phyloP scores from a whole-genome alignment of 2,888 invertebrate genomes.

The Melolontha melolontha region DNA sequence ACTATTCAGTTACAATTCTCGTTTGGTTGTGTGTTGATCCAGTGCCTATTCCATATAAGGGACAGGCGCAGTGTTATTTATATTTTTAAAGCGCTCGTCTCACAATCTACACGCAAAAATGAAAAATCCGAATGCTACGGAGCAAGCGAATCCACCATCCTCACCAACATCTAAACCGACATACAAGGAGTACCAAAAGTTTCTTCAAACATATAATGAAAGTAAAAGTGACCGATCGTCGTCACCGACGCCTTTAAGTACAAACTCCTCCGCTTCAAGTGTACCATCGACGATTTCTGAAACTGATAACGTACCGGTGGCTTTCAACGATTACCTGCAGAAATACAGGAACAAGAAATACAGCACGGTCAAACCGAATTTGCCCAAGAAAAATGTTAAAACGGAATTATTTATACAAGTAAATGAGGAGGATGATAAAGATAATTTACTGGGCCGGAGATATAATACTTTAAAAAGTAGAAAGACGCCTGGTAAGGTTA shows the following conservation, averaged over 20 bases:
- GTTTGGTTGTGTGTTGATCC: conserved; percentile 6
- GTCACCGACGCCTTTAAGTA: conserved; percentile 30
- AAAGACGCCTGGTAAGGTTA: conserved; percentile 17
- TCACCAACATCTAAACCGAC: conserved; percentile 44
- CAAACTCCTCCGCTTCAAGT: conserved; percentile 38
- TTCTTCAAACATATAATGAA: conserved; percentile 56
- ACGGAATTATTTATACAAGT: conserved; percentile 59
- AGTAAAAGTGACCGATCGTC: conserved; percentile 46
- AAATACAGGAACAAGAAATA: conserved; percentile 55
- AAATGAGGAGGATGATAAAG: conserved; percentile 44
- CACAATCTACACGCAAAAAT: neutral
- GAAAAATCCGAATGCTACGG: conserved; percentile 14
- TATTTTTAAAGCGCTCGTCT: no score
- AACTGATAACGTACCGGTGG: conserved; percentile 31
- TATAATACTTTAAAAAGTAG: conserved; percentile 31
- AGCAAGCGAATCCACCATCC: neutral
- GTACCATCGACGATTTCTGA: conserved; percentile 39
- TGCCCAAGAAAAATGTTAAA: conserved; percentile 49
- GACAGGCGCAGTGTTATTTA: no score
- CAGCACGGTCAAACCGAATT: conserved; percentile 28
- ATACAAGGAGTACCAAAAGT: conserved; percentile 59
- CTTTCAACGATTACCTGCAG: conserved; percentile 58
- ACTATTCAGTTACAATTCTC: conserved; percentile 27
- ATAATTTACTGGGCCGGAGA: conserved; percentile 5
- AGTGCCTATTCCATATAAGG: conserved; percentile 31